Evolutionary conservation across 2,113 vertebrate genomes (phyloP).

Genomic region (Cyprinodon brontotheroides): DNA sequence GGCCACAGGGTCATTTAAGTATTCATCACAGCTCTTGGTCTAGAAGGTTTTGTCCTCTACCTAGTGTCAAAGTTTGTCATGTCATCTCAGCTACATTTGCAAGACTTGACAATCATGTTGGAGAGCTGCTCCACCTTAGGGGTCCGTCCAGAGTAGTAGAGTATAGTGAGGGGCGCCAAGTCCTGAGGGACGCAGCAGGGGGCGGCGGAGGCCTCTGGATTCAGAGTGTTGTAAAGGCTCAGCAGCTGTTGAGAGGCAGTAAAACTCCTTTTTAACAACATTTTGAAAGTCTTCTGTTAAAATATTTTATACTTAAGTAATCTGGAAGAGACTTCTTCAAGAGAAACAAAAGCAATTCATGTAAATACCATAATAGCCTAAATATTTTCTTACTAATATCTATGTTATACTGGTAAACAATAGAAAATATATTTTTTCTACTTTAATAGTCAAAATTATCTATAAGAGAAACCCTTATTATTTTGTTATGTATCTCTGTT

Average conservation of each 20-base stretch:
- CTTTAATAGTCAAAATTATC: background rate
- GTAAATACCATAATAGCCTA: background rate
- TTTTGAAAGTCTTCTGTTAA: background rate
- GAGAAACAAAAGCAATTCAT: background rate
- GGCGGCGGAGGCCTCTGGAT: slow-evolving; percentile 89
- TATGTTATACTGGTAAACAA: background rate
- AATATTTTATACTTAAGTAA: background rate
- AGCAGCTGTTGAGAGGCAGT: slow-evolving; percentile 80
- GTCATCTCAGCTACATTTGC: slow-evolving; percentile 91
- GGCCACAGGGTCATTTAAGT: slow-evolving; percentile 50
- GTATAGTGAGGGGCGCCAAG: slow-evolving; percentile 92
- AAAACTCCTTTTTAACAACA: background rate
- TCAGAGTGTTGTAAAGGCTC: slow-evolving; percentile 93
- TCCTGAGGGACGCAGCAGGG: slow-evolving; percentile 95
- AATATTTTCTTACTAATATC: background rate
- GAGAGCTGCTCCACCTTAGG: slow-evolving; percentile 96
- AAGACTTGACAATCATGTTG: slow-evolving; percentile 97
- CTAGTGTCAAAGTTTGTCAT: slow-evolving; percentile 22
- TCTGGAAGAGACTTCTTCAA: background rate
- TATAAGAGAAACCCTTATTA: background rate
- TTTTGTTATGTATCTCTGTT: background rate
- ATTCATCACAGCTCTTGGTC: slow-evolving; percentile 66
- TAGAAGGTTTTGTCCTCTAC: slow-evolving; percentile 56
- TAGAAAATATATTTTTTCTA: background rate
- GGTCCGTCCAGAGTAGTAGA: slow-evolving; percentile 92